These are phyloP conservation scores for Alloplasta piceator DNA, from an alignment of 2,888 invertebrate species.

Conservation along the genomic window DNA sequence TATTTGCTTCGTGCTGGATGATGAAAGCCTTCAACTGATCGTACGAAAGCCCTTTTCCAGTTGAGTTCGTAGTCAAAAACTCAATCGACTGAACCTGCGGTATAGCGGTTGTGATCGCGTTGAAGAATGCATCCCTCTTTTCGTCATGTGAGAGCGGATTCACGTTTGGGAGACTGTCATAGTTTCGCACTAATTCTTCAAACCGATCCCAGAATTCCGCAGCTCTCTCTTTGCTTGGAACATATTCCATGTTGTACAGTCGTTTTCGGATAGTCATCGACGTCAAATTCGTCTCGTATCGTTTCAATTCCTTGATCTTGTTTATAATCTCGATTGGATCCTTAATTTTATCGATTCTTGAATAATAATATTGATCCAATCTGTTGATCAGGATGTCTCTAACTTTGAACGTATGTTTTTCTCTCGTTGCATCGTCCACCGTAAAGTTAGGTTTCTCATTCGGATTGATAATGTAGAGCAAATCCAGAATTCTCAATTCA, in stretches of 20 bases:
- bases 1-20: slow-evolving; percentile 62
- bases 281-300: slow-evolving; percentile 62
- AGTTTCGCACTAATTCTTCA: slow-evolving; percentile 61
- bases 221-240: slow-evolving; percentile 54
- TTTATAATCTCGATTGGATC: slow-evolving; percentile 61
- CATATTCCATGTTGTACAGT: slow-evolving; percentile 57
- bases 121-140: slow-evolving; percentile 63
- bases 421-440: no score
- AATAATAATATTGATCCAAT: slow-evolving; percentile 63
- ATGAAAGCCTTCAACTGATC: slow-evolving; percentile 58
- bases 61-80: slow-evolving; percentile 61
- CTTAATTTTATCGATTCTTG: slow-evolving; percentile 59
- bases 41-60: slow-evolving; percentile 59
- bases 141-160: slow-evolving; percentile 59
- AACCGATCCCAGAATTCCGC: slow-evolving; percentile 62
- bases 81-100: slow-evolving; percentile 60
- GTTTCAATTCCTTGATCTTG: slow-evolving; percentile 62
- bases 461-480: slow-evolving; percentile 64
- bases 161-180: slow-evolving; percentile 52
- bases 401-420: slow-evolving; percentile 63
- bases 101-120: slow-evolving; percentile 56
- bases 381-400: slow-evolving; percentile 67
- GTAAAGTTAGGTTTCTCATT: no score
- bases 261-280: slow-evolving; percentile 57
- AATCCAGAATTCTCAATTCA: slow-evolving; percentile 60